Percentiles rank a stretch among this genome's conserved stretches.
Conservation (phyloP, 2,113 vertebrate species). For the Laticauda colubrina region DNA sequence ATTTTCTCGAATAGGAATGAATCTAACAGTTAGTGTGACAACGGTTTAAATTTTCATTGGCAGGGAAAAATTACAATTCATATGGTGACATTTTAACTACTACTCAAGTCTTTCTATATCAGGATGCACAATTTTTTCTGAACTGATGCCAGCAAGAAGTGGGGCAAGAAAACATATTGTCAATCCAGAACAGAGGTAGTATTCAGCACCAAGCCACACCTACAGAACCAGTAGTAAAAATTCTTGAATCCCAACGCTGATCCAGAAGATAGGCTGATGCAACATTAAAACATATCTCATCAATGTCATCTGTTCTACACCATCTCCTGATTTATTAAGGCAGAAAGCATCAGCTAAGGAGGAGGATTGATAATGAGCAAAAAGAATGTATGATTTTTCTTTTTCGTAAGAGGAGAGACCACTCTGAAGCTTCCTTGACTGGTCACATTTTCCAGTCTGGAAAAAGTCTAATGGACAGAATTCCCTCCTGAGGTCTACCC, state of each 20-base stretch:
- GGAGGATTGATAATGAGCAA: not conserved
- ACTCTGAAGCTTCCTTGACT: not conserved
- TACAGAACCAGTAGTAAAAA: too few species aligned
- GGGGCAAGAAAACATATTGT: not conserved
- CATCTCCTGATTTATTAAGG: not conserved
- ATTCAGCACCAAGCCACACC: too few species aligned
- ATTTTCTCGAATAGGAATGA: not conserved
- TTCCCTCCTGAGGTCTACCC: not conserved
- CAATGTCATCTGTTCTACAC: not conserved
- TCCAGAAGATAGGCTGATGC: not conserved
- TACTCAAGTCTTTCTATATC: not conserved
- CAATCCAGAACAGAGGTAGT: too few species aligned
- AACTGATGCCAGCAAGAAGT: not conserved
- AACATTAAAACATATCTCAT: not conserved
- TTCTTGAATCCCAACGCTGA: too few species aligned
- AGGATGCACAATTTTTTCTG: not conserved
- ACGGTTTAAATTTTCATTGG: not conserved
- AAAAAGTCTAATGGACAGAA: not conserved
- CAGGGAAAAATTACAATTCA: not conserved
- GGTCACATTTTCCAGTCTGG: not conserved
- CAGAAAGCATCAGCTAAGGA: not conserved
- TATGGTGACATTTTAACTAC: not conserved
- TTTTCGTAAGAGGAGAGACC: not conserved
- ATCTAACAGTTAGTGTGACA: rapidly evolving
- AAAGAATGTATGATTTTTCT: not conserved